phyloP scores from a whole-genome alignment of 2,113 vertebrate species.

The Sigmodon hispidus region DNA sequence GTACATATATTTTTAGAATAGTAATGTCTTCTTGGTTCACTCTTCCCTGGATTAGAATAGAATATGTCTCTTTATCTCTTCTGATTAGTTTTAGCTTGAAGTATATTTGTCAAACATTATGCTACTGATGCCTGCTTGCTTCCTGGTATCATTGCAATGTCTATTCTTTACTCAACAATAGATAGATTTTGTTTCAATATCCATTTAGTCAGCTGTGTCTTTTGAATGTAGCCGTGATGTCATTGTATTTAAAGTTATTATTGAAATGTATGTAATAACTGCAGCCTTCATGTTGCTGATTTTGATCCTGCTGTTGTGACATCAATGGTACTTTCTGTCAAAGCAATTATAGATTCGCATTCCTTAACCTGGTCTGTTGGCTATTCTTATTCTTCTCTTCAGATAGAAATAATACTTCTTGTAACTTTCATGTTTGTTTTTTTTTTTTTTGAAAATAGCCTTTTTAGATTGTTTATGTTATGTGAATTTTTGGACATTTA shows the following conservation, averaged over 20 bases:
- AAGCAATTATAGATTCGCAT: background rate
- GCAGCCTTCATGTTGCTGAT: background rate
- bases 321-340: background rate
- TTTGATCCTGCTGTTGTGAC: background rate
- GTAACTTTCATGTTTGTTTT: too few relatives aligned
- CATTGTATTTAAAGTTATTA: background rate
- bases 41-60: background rate
- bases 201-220: background rate
- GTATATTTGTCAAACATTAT: background rate
- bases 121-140: background rate
- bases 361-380: background rate
- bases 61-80: background rate
- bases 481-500: background rate
- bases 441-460: background rate
- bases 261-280: background rate
- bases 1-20: background rate
- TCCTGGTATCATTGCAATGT: background rate
- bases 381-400: background rate
- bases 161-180: background rate
- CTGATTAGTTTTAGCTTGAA: background rate
- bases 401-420: background rate
- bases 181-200: background rate
- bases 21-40: background rate
- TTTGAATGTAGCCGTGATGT: background rate
- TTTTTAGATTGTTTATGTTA: background rate